phyloP scores from a whole-genome alignment of 2,797 vertebrate species.

The Delichon dasypus region DNA sequence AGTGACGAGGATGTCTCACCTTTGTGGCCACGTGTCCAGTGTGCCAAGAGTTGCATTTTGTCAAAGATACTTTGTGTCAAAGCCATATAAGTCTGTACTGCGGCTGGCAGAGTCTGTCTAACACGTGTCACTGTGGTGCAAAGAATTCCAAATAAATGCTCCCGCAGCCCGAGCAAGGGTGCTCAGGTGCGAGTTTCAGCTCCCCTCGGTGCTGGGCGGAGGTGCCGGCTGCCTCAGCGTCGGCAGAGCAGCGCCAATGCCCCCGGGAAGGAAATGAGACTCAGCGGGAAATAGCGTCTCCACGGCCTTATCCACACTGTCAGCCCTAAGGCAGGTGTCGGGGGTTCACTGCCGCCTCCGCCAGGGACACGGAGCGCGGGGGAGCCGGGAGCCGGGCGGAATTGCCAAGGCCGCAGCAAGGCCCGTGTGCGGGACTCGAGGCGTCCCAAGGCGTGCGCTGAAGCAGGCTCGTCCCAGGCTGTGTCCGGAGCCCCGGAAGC shows the following conservation, averaged over 20 bases:
- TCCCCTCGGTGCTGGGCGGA: background rate
- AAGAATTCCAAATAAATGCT: background rate
- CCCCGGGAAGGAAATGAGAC: background rate
- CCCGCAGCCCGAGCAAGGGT: rapidly evolving
- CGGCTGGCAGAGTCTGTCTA: background rate
- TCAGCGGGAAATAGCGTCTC: background rate
- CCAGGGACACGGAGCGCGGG: background rate
- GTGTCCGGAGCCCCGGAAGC: rapidly evolving
- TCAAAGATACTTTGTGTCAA: background rate
- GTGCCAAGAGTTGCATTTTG: background rate
- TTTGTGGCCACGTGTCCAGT: background rate
- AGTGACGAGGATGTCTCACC: background rate
- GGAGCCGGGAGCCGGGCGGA: background rate
- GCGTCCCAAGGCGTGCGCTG: background rate
- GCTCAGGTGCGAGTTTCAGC: background rate
- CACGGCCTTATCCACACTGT: background rate
- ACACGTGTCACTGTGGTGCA: background rate
- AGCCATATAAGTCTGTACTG: rapidly evolving
- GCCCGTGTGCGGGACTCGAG: background rate
- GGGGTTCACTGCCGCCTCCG: background rate
- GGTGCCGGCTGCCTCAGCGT: background rate
- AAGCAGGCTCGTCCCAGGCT: background rate
- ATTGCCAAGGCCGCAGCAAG: background rate
- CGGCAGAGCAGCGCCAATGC: background rate
- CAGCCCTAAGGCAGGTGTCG: rapidly evolving